Base-by-base conservation (phyloP, 2,113 vertebrate species). In the Triplophysa tibetana region DNA sequence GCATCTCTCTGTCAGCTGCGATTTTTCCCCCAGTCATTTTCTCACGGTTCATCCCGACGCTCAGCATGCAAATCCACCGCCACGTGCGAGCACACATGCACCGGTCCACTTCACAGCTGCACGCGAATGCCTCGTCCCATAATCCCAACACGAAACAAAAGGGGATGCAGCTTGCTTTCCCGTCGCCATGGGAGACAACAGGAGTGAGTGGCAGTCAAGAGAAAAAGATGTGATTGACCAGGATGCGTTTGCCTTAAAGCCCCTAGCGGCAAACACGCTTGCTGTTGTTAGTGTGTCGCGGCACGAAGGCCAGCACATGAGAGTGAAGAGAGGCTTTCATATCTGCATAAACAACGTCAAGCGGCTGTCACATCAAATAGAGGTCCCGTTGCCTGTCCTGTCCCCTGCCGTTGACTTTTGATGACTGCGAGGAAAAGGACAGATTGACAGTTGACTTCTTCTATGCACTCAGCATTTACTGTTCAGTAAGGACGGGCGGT, bases 51-150 rank as follows among this genome's bases (percentile, higher is more conserved):
- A 77, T 45, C 38, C 65, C 41, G 63, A 64, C 74, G 58, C 50
- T 85, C 80, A 81, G 67, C 77, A 85, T 83, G 86, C 81, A 84
- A 86, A 86, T 84, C 82, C 78, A 78, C 56, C 56, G 74, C 43
- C 64, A 61, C 63, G 63, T 54, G 41, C 60, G 63, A 74, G 77
- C 10, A 17, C 56, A 79, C 38, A 70, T 58, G 33, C 43, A 12
- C 58, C 66, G 19, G 66, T 62, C 79, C 74, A 52, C 58, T 72
- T 82, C 52, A 81, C 78, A 75, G 60, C 77, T 68, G 65, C 52
- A 41, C 17, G 21, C 43, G 72, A 54, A 65, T 24, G 33, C 16
- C 8, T 45, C 64, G n/a, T 52, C 69, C 75, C 24, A 19, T 73
- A 75, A 73, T 80, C 78, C 74, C 68, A 70, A 79, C 43, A 62